Conservation (phyloP, 2,888 invertebrate species). For the Protula sp. region DNA sequence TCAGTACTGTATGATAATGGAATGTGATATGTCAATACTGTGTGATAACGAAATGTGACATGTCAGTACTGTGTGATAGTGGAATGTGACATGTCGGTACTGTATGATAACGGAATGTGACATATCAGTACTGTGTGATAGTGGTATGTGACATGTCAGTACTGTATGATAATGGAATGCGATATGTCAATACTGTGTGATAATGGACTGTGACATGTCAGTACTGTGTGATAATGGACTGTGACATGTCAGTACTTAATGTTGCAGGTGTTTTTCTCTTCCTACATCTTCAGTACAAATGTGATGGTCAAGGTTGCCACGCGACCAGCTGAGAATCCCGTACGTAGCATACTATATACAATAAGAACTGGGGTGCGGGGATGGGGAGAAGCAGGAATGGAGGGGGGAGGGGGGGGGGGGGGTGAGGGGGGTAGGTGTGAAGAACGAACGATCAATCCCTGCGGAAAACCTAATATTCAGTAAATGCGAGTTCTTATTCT, state of each 20-base stretch:
- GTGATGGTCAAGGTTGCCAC: conserved; percentile 92
- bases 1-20: no score
- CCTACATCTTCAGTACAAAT: conserved; percentile 96
- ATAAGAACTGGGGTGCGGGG: no score
- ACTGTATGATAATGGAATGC: neutral
- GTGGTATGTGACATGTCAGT: no score
- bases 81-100: neutral
- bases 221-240: neutral
- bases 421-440: no score
- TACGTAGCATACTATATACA: conserved; percentile 33
- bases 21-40: no score
- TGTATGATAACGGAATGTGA: neutral
- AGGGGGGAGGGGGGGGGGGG: no score
- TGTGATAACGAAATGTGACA: neutral
- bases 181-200: neutral
- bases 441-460: no score
- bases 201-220: neutral
- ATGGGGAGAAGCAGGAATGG: no score
- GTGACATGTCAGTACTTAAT: neutral
- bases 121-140: neutral
- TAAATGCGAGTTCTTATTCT: no score
- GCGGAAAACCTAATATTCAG: no score
- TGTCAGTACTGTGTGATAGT: neutral
- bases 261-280: conserved; percentile 79
- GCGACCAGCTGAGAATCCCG: conserved; percentile 57